phyloP scores from a whole-genome alignment of 2,113 vertebrate species.

The Aspidoscelis tigris region DNA sequence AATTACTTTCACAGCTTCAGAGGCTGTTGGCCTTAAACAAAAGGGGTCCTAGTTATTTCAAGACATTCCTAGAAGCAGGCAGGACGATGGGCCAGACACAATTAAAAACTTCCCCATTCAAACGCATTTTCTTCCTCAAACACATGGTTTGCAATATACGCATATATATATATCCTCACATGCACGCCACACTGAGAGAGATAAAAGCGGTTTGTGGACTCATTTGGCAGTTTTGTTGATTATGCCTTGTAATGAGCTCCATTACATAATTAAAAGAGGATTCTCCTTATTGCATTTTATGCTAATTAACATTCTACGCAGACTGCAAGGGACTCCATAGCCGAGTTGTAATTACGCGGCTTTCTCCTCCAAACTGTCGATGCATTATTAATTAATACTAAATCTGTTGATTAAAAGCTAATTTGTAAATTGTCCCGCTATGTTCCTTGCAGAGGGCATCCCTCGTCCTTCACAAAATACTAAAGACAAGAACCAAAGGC shows the following conservation, averaged over 20 bases:
- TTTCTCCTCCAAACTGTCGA: conserved; percentile 72
- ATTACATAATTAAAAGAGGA: conserved; percentile 82
- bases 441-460: conserved; percentile 48
- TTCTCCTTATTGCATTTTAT: conserved; percentile 73
- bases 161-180: not conserved
- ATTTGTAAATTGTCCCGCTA: conserved; percentile 73
- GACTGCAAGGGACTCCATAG: conserved; percentile 75
- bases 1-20: conserved; percentile 34
- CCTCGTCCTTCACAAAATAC: conserved; percentile 37
- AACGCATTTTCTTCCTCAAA: conserved; percentile 66
- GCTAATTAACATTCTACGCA: conserved; percentile 78
- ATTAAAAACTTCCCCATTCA: conserved; percentile 61
- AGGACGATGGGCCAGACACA: conserved; percentile 39
- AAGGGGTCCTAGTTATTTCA: conserved; percentile 24
- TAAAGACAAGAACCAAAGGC: conserved; percentile 35
- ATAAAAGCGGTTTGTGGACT: conserved; percentile 70
- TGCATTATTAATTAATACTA: conserved; percentile 83
- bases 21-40: not conserved
- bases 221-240: conserved; percentile 78
- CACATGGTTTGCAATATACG: conserved; percentile 73
- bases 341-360: conserved; percentile 75
- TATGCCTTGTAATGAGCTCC: conserved; percentile 78
- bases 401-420: conserved; percentile 79
- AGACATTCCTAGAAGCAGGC: conserved; percentile 23
- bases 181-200: not conserved